Evolutionary conservation across 2,888 invertebrate species (phyloP).

Genomic region (Helicoverpa assulta): DNA sequence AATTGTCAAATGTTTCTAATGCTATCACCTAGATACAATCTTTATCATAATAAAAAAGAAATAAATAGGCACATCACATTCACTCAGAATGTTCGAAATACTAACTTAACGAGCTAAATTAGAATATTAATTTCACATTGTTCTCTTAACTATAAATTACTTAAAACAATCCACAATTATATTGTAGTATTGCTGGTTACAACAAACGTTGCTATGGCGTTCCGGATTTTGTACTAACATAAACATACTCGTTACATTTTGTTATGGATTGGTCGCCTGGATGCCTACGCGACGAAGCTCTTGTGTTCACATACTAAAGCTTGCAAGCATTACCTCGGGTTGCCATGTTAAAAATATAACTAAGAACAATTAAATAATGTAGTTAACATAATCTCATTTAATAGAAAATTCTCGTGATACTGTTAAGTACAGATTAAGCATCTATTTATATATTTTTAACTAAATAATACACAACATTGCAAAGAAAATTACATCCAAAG

Average conservation of each 20-base stretch:
- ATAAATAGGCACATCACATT: constrained; percentile 89
- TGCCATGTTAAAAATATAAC: constrained; percentile 41
- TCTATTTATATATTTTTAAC: constrained; percentile 49
- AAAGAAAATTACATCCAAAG: constrained; percentile 68
- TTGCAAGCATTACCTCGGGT: constrained; percentile 25
- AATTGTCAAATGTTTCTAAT: constrained; percentile 79
- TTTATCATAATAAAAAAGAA: constrained; percentile 82
- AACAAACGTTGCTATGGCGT: constrained; percentile 82
- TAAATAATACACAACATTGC: constrained; percentile 62
- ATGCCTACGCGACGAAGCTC: constrained; percentile 22
- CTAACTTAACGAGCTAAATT: constrained; percentile 79
- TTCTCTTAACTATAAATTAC: constrained; percentile 73
- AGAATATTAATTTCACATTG: constrained; percentile 79
- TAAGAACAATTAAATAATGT: constrained; percentile 51
- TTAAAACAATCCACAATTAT: constrained; percentile 83
- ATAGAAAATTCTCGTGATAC: constrained; percentile 54
- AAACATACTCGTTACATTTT: constrained; percentile 52
- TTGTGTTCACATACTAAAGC: constrained; percentile 16
- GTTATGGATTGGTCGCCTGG: constrained; percentile 35
- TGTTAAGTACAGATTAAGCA: constrained; percentile 72
- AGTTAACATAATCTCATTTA: constrained; percentile 62
- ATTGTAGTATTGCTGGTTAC: constrained; percentile 82
- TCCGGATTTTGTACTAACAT: constrained; percentile 83
- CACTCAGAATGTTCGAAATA: constrained; percentile 80
- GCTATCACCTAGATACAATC: constrained; percentile 81